Evolutionary conservation across 2,888 invertebrate genomes (phyloP), one percentile per base, ranked within the genome.

Genomic region (Cyclophora punctaria): DNA sequence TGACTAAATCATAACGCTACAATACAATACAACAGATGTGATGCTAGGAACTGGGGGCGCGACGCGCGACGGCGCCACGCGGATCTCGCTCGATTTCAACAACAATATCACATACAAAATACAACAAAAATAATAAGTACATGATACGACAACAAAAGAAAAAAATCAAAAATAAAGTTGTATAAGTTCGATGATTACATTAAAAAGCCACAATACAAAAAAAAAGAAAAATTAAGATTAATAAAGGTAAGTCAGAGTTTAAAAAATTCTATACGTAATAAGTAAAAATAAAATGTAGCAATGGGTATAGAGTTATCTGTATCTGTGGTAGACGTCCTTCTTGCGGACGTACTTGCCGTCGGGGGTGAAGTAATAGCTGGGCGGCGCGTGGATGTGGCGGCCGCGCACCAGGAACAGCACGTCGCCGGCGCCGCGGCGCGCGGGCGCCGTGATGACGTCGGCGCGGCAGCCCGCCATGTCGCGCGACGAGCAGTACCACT

Each of bases 381-480:
- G 88, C 0, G 86, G 87, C 2, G 73, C 78, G 66, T 88, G 88
- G 52, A 87, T 88, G 62, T 88, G 88, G 34, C 85, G 67, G 2
- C 87, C 87, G 41, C 87, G 74, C 47, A 88, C 85, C 37, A 87
- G 72, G 67, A 84, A 87, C 49, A 88, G 70, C n/a, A 86, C 71
- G 54, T 88, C 88, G 0, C 87, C 87, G n/a, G 56, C 49, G 3
- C 78, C 79, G 34, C 64, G 48, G 35, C 55, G 58, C 34, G 78
- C 75, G 5, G 85, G 87, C 3, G 87, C 87, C 35, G 87, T 87
- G 73, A 87, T 86, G 62, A 87, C 82, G 71, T 87, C 87, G 35
- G 88, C 87, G 7, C 87, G 79, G 58, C 87, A 88, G 37, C 87
- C 87, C 3, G 87, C 86, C 87, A 87, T 88, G 63, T 87, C 87